Evolutionary conservation across 2,113 vertebrate genomes (phyloP), one percentile per base, ranked within the genome.

Genomic region (Paramisgurnus dabryanus): DNA sequence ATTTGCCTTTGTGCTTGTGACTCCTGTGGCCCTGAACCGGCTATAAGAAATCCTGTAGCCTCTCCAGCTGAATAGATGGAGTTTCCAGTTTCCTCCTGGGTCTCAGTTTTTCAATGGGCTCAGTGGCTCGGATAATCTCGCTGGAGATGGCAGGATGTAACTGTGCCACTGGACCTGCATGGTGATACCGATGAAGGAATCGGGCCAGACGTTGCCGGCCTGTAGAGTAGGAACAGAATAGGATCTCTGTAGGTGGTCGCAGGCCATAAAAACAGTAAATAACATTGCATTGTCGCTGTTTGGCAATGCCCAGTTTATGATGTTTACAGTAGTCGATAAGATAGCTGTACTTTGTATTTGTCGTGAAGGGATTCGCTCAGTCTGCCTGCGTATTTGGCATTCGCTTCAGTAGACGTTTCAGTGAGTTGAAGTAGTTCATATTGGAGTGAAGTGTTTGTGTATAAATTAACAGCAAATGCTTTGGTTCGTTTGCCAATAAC

Each of bases 71-170:
- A 91, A 91, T 87, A 86, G 87, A 76, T 81, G 84, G 55, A 47
- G 87, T 86, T 82, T 93, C 88, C 76, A 68, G 89, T 90, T 92
- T 90, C 89, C 84, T 86, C 83, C 84, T 83, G 80, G 85, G 89
- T 89, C 87, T 82, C 82, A 80, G 67, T 3, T 60, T 34, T 78
- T 93, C 88, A 92, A 90, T 92, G 91, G 88, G 89, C 86, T 92
- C 91, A 90, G 83, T 90, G 91, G 87, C 82, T 92, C 90, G 91
- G 87, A 92, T 93, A 93, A 92, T 93, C 89, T 91, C 88, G 82
- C 84, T 89, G 88, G 88, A 82, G 91, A 91, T 90, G 91, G 84
- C 88, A 92, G 93, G 92, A 91, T 90, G 89, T 91, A 88, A 88
- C 90, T 87, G 86, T 90, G 87, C 87, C 87, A 85, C 83, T 86